A percentile compares a stretch with the other conserved stretches of the same genome.
Conservation (phyloP, 2,888 invertebrate species). For the Macaria liturata region DNA sequence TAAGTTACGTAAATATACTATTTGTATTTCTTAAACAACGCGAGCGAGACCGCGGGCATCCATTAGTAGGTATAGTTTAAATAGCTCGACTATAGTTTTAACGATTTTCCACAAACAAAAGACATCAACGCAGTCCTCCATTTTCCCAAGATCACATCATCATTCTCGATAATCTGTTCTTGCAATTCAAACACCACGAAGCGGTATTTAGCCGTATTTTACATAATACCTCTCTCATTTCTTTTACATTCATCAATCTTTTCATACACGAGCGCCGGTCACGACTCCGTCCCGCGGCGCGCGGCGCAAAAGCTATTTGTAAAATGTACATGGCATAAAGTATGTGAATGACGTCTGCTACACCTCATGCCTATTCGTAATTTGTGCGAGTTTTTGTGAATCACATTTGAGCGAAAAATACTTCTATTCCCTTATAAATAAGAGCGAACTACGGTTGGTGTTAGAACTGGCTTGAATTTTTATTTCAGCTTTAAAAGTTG, state of each 20-base stretch:
- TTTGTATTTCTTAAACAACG: too few species aligned
- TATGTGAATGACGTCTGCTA: constrained; percentile 22
- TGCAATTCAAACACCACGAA: neutral
- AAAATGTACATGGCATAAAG: constrained; percentile 24
- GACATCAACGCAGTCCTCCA: constrained; percentile 26
- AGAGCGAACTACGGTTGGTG: neutral
- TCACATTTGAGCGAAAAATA: neutral
- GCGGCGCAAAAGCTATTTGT: constrained; percentile 25
- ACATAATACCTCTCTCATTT: constrained; percentile 18
- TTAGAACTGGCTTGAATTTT: too few species aligned
- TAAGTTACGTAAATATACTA: too few species aligned
- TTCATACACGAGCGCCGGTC: constrained; percentile 23
- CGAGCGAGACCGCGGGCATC: too few species aligned
- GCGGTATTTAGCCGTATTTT: constrained; percentile 11
- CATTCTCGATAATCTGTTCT: neutral
- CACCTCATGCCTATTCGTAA: constrained; percentile 9
- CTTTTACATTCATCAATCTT: constrained; percentile 23
- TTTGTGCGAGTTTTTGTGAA: constrained; percentile 1
- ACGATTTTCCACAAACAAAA: constrained; percentile 13
- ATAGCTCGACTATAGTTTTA: too few species aligned
- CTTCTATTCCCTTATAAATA: neutral
- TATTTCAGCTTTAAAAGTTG: too few species aligned
- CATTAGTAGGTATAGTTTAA: too few species aligned
- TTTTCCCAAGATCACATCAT: constrained; percentile 4
- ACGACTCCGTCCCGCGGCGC: constrained; percentile 19